Evolutionary conservation across 2,797 vertebrate genomes (phyloP).

Genomic region (Smutsia gigantea): DNA sequence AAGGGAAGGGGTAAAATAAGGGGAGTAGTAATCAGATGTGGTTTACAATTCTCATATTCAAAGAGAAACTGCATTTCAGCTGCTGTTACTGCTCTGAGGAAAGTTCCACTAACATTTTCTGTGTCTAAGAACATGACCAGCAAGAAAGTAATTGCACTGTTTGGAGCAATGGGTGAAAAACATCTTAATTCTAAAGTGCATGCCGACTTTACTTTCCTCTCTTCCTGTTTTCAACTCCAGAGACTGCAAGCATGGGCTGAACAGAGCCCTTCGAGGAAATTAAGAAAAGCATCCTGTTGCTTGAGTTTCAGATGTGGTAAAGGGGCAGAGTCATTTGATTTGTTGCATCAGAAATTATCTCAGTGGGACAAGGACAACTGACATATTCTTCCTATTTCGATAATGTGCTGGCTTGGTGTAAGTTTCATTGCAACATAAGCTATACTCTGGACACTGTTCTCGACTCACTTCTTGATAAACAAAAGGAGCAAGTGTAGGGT

Average conservation of each 20-base stretch:
- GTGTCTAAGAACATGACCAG: background rate
- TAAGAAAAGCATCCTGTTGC: background rate
- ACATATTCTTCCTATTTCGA: background rate
- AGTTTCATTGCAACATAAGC: background rate
- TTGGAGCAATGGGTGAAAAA: constrained; percentile 66
- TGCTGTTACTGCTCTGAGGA: background rate
- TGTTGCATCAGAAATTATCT: background rate
- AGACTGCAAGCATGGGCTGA: background rate
- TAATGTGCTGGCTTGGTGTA: background rate
- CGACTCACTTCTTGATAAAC: background rate
- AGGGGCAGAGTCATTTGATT: background rate
- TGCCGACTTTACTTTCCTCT: background rate
- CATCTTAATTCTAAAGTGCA: background rate
- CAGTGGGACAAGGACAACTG: background rate
- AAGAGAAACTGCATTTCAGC: background rate
- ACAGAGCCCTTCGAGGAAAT: background rate
- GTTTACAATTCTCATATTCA: background rate
- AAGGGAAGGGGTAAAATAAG: background rate
- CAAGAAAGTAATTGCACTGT: constrained; percentile 50
- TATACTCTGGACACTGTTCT: background rate
- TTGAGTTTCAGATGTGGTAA: background rate
- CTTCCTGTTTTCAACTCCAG: background rate
- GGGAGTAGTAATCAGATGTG: background rate
- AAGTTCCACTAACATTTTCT: background rate
- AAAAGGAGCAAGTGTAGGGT: background rate